These are phyloP conservation scores for Ichneumoninae sp. DNA, from an alignment of 2,888 invertebrate species.

Conservation along the genomic window DNA sequence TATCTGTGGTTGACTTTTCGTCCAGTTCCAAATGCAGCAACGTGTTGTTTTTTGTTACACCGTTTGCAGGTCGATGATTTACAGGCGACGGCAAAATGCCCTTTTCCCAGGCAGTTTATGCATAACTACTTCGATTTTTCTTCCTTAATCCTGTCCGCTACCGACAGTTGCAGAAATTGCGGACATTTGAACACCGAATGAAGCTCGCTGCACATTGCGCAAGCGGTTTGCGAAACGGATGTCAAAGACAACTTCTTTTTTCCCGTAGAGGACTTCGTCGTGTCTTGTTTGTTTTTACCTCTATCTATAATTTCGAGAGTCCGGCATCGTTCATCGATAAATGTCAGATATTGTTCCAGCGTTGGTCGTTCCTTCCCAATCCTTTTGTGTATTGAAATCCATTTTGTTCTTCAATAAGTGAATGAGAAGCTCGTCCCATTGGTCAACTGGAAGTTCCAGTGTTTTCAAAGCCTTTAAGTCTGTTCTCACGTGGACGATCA, in stretches of 20 bases:
- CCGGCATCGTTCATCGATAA: conserved; percentile 42
- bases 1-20: background rate
- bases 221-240: conserved; percentile 29
- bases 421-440: conserved; percentile 59
- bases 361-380: conserved; percentile 54
- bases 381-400: conserved; percentile 52
- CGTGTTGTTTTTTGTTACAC: conserved; percentile 62
- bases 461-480: conserved; percentile 51
- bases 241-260: conserved; percentile 44
- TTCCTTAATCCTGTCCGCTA: conserved; percentile 48
- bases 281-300: conserved; percentile 39
- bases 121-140: conserved; percentile 62
- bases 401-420: conserved; percentile 56
- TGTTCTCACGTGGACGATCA: conserved; percentile 53
- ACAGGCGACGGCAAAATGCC: conserved; percentile 60
- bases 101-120: conserved; percentile 66
- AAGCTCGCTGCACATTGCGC: conserved; percentile 34
- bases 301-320: conserved; percentile 50
- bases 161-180: conserved; percentile 36
- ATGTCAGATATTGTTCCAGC: conserved; percentile 45
- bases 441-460: conserved; percentile 45
- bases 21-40: conserved; percentile 44
- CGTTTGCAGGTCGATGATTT: conserved; percentile 61
- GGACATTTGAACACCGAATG: conserved; percentile 51
- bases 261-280: conserved; percentile 12